These are phyloP conservation scores for Paguma larvata DNA, from an alignment of 2,797 vertebrate genomes.

Conservation along the genomic window DNA sequence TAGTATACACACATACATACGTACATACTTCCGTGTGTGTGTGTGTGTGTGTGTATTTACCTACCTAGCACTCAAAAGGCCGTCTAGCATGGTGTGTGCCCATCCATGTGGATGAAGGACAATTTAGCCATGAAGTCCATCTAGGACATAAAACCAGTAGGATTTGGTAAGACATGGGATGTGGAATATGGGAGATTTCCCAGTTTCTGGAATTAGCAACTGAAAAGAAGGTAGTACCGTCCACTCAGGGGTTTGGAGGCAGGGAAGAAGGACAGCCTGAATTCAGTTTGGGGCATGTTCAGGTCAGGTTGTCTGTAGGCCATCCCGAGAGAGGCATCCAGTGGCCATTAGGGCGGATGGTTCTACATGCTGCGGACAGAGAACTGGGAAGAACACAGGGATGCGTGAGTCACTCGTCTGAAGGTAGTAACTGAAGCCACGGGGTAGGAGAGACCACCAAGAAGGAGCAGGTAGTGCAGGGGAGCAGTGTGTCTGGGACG, in stretches of 20 bases:
- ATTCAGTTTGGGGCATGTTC: background rate
- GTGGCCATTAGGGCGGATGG: background rate
- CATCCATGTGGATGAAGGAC: background rate
- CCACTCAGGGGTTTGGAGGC: background rate
- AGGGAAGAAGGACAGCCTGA: background rate
- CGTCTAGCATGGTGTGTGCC: background rate
- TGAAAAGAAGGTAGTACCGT: background rate
- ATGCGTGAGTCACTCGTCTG: background rate
- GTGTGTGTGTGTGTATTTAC: background rate
- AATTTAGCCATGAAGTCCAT: background rate
- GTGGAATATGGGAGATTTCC: background rate
- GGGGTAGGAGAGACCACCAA: background rate
- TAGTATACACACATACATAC: background rate
- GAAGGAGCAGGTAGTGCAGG: fast-evolving
- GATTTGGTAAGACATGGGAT: background rate
- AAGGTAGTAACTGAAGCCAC: background rate
- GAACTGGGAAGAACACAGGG: background rate
- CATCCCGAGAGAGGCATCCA: background rate
- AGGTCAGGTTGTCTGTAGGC: background rate
- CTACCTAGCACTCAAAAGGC: background rate
- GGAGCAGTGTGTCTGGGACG: background rate
- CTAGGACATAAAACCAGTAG: background rate
- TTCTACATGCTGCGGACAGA: background rate
- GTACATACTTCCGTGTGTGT: background rate
- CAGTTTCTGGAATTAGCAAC: constrained; percentile 2